Percentiles rank a stretch among this genome's conserved stretches.
Conservation (phyloP, 2,797 vertebrate genomes). For the Hydrolagus colliei region DNA sequence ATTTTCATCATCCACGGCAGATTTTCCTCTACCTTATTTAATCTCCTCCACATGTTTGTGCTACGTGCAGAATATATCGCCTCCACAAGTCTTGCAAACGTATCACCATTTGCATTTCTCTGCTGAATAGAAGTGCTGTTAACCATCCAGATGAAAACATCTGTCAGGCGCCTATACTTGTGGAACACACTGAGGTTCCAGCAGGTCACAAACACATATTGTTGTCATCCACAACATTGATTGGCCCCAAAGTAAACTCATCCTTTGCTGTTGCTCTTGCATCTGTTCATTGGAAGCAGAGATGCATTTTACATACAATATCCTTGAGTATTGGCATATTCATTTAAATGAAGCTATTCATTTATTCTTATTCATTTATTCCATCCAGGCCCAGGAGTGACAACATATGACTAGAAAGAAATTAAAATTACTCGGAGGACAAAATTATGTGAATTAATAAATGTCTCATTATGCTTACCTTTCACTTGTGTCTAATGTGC, state of each 20-base stretch:
- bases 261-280: not conserved
- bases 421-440: not conserved
- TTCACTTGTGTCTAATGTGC: not conserved
- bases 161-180: conserved; percentile 11
- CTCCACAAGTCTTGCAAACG: not conserved
- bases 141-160: conserved; percentile 16
- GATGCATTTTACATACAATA: not conserved
- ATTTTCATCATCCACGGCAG: not conserved
- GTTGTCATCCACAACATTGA: not conserved
- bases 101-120: conserved; percentile 14
- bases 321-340: not conserved
- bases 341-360: not conserved
- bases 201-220: not conserved
- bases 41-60: not conserved
- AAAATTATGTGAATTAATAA: not conserved
- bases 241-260: not conserved
- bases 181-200: conserved; percentile 6
- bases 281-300: not conserved
- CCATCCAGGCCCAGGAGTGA: not conserved
- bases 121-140: conserved; percentile 5
- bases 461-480: not conserved
- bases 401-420: not conserved
- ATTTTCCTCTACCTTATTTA: not conserved
- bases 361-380: not conserved
- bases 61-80: not conserved